Evolutionary conservation across 2,888 invertebrate species (phyloP).

Genomic region (Andrena dorsata): DNA sequence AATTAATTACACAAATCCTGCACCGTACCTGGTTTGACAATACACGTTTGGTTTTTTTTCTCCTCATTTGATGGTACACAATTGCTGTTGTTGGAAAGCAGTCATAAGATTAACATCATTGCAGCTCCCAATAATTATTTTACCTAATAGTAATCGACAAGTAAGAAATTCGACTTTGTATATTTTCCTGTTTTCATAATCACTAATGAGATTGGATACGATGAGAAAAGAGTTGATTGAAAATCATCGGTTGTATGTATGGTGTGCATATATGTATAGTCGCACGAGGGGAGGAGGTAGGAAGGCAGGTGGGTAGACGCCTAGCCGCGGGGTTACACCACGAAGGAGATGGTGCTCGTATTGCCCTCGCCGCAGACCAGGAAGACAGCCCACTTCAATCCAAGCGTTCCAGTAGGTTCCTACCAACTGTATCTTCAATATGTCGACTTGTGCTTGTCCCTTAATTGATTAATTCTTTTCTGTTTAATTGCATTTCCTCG

Average conservation of each 20-base stretch:
- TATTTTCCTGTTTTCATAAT: constrained; percentile 8
- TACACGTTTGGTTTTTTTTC: constrained; percentile 13
- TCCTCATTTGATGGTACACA: constrained; percentile 1
- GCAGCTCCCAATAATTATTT: constrained; percentile 2
- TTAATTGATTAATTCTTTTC: constrained; percentile 48
- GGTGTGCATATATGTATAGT: constrained; percentile 81
- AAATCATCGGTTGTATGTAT: constrained; percentile 64
- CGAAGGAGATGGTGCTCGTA: constrained; percentile 86
- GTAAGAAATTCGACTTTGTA: constrained; percentile 4
- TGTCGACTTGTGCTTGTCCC: constrained; percentile 58
- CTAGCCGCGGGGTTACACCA: constrained; percentile 86
- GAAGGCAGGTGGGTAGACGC: constrained; percentile 86
- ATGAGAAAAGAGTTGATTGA: constrained; percentile 30
- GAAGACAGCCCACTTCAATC: constrained; percentile 94
- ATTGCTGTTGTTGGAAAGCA: not conserved
- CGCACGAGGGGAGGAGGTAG: constrained; percentile 85
- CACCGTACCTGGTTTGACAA: constrained; percentile 34
- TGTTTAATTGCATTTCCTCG: constrained; percentile 49
- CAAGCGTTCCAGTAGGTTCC: constrained; percentile 93
- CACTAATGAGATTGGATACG: constrained; percentile 15
- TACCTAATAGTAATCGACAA: not conserved
- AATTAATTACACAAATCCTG: constrained; percentile 32
- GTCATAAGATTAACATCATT: constrained; percentile 11
- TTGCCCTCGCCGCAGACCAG: constrained; percentile 88
- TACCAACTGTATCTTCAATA: constrained; percentile 73